Evolutionary conservation across 2,888 invertebrate genomes (phyloP), one percentile per base, ranked within the genome.

Genomic region (Gymnoscelis rufifasciata): DNA sequence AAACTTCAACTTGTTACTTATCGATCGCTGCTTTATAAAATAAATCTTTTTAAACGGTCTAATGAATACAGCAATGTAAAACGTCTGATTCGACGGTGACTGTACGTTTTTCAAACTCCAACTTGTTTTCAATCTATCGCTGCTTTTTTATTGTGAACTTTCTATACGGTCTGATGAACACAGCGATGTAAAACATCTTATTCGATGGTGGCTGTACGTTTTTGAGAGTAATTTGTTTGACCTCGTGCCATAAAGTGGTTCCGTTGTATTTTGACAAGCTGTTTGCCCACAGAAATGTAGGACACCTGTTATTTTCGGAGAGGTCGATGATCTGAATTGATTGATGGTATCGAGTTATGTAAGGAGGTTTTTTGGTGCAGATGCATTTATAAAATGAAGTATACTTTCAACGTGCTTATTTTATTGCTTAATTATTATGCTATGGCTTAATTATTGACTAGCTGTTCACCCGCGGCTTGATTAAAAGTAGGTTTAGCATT

Each of bases 201-300:
- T 38, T 41, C 52, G 44, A 53, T 33, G 37, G 38, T 51, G 49
- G 40, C 43, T 46, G 45, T 47, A 44, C 37, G 47, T 52, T 52
- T 58, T 57, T 54, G 50, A 56, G 55, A 57, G 55, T 57, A 56
- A 64, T 66, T 66, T 66, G 60, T 60, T 63, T 62, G 69, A 66
- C 64, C 66, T 54, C 54, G 55, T 57, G 44, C 46, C 43, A 36
- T 39, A 50, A 43, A 49, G 47, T 45, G 45, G 66, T 75, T 69
- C 77, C 74, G 74, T 79, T 82, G 75, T 74, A 62, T 81, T 78
- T 76, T 80, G 78, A 76, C 80, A 77, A 72, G 74, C 64, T 68
- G 71, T 78, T 80, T 77, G 66, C 64, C 64, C 64, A 67, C 58
- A 57, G 66, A 63, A 66, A 78, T 75, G 72, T 79, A 65, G 75